These are phyloP conservation scores for Drosophila kuntzei DNA, from an alignment of 2,888 invertebrate species.

Conservation along the genomic window DNA sequence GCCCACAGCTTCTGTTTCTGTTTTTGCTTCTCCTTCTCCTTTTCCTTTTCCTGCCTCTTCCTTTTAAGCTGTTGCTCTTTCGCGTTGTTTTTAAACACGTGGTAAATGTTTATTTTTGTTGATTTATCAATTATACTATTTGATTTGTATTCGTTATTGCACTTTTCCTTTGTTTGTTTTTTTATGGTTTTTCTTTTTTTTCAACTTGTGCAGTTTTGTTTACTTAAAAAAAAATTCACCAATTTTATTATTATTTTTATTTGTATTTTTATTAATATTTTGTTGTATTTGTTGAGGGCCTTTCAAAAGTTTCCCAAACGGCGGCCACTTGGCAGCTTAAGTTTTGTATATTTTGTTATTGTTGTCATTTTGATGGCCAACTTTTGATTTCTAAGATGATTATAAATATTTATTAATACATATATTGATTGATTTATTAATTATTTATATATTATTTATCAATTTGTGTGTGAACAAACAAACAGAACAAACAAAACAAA, in stretches of 20 bases:
- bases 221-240: slow-evolving; percentile 34
- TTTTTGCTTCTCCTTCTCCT: slow-evolving; percentile 13
- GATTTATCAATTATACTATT: slow-evolving; percentile 6
- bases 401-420: slow-evolving; percentile 6
- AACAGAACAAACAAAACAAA: slow-evolving; percentile 50
- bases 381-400: slow-evolving; percentile 19
- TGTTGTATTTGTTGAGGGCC: slow-evolving; percentile 9
- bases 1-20: slow-evolving; percentile 8
- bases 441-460: not conserved
- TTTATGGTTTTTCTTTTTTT: slow-evolving; percentile 18
- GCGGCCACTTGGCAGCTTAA: slow-evolving; percentile 36
- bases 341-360: slow-evolving; percentile 41
- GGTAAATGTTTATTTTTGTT: slow-evolving; percentile 37
- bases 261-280: slow-evolving; percentile 2
- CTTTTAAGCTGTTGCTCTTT: slow-evolving; percentile 20
- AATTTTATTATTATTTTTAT: not conserved
- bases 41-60: slow-evolving; percentile 3
- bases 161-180: slow-evolving; percentile 35
- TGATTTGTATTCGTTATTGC: slow-evolving; percentile 40
- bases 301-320: slow-evolving; percentile 36
- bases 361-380: slow-evolving; percentile 50
- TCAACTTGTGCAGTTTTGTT: slow-evolving; percentile 10
- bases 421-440: slow-evolving; percentile 14
- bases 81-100: slow-evolving; percentile 28
- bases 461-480: slow-evolving; percentile 4